Conservation (phyloP, 2,888 invertebrate genomes). For the Plemyria rubiginata region DNA sequence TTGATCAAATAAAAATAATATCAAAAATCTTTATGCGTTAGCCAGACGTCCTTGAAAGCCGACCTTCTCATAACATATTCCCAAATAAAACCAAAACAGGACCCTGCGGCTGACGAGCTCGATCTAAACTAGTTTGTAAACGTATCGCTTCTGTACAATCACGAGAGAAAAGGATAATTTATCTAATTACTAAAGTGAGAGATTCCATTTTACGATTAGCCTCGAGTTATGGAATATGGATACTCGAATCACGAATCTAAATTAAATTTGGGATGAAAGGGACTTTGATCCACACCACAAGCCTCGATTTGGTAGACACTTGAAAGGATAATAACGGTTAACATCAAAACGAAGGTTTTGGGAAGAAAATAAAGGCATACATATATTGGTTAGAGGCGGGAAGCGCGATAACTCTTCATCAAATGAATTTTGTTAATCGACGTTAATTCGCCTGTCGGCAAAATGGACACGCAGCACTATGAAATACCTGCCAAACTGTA, state of each 20-base stretch:
- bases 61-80: conserved; percentile 73
- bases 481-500: conserved; percentile 39
- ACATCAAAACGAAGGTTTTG: conserved; percentile 47
- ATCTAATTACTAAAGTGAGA: conserved; percentile 54
- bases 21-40: conserved; percentile 52
- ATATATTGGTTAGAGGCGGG: conserved; percentile 47
- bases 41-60: conserved; percentile 66
- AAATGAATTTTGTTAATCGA: conserved; percentile 37
- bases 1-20: conserved; percentile 53
- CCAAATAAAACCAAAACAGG: conserved; percentile 68
- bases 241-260: conserved; percentile 47
- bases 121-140: conserved; percentile 62
- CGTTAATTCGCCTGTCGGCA: background rate
- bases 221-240: conserved; percentile 36
- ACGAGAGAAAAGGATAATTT: conserved; percentile 51
- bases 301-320: conserved; percentile 49
- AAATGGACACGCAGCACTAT: conserved; percentile 19
- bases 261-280: conserved; percentile 52
- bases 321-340: conserved; percentile 53
- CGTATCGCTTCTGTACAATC: conserved; percentile 65
- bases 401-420: conserved; percentile 49
- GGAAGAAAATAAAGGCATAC: conserved; percentile 52
- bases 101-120: conserved; percentile 56
- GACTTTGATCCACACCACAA: conserved; percentile 55
- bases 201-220: conserved; percentile 49